Conservation (phyloP, 2,888 invertebrate species). For the Phyto melanocephala region DNA sequence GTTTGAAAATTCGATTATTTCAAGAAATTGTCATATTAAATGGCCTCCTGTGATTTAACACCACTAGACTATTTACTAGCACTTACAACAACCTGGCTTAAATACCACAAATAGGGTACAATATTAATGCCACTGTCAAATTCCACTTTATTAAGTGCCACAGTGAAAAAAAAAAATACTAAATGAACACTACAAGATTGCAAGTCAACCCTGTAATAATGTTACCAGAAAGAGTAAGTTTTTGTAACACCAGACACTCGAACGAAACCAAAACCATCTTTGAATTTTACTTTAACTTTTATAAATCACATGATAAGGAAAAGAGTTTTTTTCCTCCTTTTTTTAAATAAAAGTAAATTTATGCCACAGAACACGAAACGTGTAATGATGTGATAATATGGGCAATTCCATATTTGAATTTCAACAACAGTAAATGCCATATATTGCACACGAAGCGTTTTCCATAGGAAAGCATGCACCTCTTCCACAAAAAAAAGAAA, state of each 20-base stretch:
- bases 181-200: background rate
- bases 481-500: background rate
- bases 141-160: slow-evolving; percentile 23
- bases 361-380: slow-evolving; percentile 33
- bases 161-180: background rate
- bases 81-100: too few relatives aligned
- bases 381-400: slow-evolving; percentile 62
- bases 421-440: slow-evolving; percentile 26
- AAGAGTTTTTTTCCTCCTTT: background rate
- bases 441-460: background rate
- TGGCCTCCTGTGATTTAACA: too few relatives aligned
- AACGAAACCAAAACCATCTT: slow-evolving; percentile 33
- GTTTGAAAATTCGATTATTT: too few relatives aligned
- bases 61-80: too few relatives aligned
- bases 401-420: slow-evolving; percentile 59
- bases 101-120: background rate
- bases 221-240: background rate
- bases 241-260: background rate
- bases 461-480: slow-evolving; percentile 14
- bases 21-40: too few relatives aligned
- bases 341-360: slow-evolving; percentile 40
- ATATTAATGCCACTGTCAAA: background rate
- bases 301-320: slow-evolving; percentile 56
- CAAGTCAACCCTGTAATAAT: slow-evolving; percentile 5
- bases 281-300: slow-evolving; percentile 48